Evolutionary conservation across 2,113 vertebrate species (phyloP), one percentile per base, ranked within the genome.

Genomic region (Nipponia nippon): DNA sequence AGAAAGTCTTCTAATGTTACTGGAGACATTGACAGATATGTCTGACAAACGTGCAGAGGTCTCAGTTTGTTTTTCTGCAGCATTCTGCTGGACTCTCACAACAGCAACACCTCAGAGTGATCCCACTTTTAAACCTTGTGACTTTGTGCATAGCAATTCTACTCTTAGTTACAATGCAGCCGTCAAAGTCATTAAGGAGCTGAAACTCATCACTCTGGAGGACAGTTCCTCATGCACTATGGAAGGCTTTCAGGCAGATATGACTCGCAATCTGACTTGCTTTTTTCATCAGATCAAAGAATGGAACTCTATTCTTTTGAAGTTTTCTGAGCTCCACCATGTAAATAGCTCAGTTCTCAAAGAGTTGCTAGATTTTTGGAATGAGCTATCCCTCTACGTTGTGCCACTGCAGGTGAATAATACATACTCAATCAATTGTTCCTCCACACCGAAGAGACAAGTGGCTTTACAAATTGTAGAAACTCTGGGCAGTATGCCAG

Each of bases 251-350:
- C 90, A 25, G 59, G 18, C 8, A 16, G 83, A 93, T 61, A 55
- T 97, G 2, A 36, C 22, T 63, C 91, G 1, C 30, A 97, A 92
- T 82, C 22, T 97, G 34, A 91, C 90, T 78, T 98, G 98, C 44
- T 90, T 77, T 29, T 87, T 98, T 78, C 77, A 34, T 66, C 95
- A 94, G 8, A 55, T 98, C 13, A 93, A 76, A 62, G 95, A 96
- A 70, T 98, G 98, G 98, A 97, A 81, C 66, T 94, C 90, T 27
- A 50, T 98, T 44, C 42, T 98, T 73, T 56, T 96, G 32, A 95
- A 96, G 13, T 79, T 98, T 71, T 95, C 95, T 50, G 92, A 93
- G 19, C 61, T 95, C 18, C 78, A 34, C 44, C 93, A 75, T 6
- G 5, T 88, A 25, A 89, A 97, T 36, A 73, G 11, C 7, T 81